A percentile compares a stretch with the other conserved stretches of the same genome.
phyloP scores from a whole-genome alignment of 2,113 vertebrate genomes.

The Melanostigma gelatinosum region DNA sequence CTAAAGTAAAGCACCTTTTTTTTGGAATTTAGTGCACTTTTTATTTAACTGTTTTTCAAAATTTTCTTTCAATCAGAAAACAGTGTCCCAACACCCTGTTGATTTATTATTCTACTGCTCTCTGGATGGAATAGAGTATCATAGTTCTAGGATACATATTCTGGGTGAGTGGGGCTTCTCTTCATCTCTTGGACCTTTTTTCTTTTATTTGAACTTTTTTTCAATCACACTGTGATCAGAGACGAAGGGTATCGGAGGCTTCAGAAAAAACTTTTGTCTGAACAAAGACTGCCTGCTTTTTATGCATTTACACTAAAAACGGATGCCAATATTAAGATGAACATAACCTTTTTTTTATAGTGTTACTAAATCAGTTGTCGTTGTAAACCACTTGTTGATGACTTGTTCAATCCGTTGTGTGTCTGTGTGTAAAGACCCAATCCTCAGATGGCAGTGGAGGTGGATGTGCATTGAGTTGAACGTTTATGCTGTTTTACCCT shows the following conservation, averaged over 20 bases:
- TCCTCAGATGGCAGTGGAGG: slow-evolving; percentile 4
- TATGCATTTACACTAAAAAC: slow-evolving; percentile 48
- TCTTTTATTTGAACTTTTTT: not conserved
- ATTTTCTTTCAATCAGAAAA: slow-evolving; percentile 35
- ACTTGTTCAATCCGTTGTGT: slow-evolving; percentile 31
- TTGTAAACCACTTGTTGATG: slow-evolving; percentile 44
- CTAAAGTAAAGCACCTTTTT: slow-evolving; percentile 63
- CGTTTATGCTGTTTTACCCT: slow-evolving; percentile 53
- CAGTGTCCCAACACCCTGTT: slow-evolving; percentile 13
- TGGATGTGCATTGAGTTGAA: slow-evolving; percentile 31
- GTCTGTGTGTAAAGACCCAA: slow-evolving; percentile 10
- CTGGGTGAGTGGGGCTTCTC: slow-evolving; percentile 23
- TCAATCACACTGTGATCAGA: slow-evolving; percentile 63
- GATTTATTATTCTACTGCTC: slow-evolving; percentile 17
- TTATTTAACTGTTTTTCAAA: slow-evolving; percentile 37
- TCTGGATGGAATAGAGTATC: slow-evolving; percentile 11
- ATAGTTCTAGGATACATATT: slow-evolving; percentile 30
- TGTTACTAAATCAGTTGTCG: slow-evolving; percentile 39
- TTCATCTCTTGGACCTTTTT: slow-evolving; percentile 34
- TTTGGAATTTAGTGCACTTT: slow-evolving; percentile 57
- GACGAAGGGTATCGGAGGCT: slow-evolving; percentile 26
- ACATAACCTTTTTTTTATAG: slow-evolving; percentile 41
- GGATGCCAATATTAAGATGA: slow-evolving; percentile 46
- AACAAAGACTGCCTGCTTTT: slow-evolving; percentile 43
- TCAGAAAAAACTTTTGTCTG: slow-evolving; percentile 25